Percentiles rank a stretch among this genome's conserved stretches.
Evolutionary conservation across 2,797 vertebrate species (phyloP).

Genomic region (Danio kyathit): DNA sequence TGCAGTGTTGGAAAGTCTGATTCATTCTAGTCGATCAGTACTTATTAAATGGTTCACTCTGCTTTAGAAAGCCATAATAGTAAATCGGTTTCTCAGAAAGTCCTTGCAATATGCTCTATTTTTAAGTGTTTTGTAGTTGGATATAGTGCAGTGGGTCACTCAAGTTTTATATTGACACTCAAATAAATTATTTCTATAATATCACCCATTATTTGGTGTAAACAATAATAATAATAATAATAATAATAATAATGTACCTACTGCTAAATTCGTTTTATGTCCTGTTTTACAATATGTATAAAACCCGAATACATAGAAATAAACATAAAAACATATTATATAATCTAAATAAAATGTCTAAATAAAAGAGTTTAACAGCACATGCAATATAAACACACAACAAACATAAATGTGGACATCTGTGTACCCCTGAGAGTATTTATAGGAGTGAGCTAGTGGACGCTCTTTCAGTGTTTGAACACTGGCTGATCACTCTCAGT

Average conservation of each 20-base stretch:
- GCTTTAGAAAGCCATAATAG: neutral
- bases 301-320: too few relatives aligned
- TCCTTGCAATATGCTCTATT: neutral
- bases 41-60: neutral
- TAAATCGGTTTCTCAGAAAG: neutral
- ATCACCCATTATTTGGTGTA: neutral
- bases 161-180: neutral
- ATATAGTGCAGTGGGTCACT: neutral
- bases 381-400: neutral
- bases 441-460: constrained; percentile 22
- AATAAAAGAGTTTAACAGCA: neutral
- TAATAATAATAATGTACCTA: too few relatives aligned
- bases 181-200: neutral
- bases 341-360: too few relatives aligned
- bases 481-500: constrained; percentile 35
- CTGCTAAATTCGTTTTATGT: too few relatives aligned
- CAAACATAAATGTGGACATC: neutral
- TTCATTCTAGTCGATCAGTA: neutral
- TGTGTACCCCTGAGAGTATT: neutral
- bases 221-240: too few relatives aligned
- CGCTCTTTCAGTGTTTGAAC: constrained; percentile 19
- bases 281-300: too few relatives aligned
- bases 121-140: neutral
- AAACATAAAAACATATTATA: too few relatives aligned
- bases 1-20: neutral